phyloP scores from a whole-genome alignment of 37 sponge, comb jelly and placozoan genomes.

The Haliclona indistincta region DNA sequence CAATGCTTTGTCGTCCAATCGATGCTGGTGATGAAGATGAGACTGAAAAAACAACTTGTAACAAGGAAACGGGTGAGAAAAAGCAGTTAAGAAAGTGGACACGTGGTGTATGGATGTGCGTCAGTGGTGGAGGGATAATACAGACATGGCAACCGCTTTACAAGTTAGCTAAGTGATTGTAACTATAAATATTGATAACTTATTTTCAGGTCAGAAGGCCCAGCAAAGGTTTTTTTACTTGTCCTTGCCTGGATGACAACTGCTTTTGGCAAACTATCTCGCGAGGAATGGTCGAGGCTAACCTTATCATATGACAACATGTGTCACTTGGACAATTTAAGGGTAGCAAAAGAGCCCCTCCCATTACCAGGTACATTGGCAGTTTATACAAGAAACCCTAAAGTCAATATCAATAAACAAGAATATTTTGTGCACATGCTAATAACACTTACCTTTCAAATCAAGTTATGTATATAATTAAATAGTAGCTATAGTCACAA shows the following conservation, averaged over 20 bases:
- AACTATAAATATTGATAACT: background rate
- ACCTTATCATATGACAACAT: constrained; percentile 52
- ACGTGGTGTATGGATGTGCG: constrained; percentile 3
- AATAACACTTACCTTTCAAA: too few relatives aligned
- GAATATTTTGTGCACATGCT: too few relatives aligned
- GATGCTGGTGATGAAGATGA: too few relatives aligned
- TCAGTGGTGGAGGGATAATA: constrained; percentile 16
- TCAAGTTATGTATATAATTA: too few relatives aligned
- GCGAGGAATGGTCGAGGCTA: constrained; percentile 2
- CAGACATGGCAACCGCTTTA: constrained; percentile 45
- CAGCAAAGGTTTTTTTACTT: constrained; percentile 35
- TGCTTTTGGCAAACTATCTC: background rate
- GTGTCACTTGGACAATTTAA: constrained; percentile 31
- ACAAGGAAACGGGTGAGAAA: constrained; percentile 13
- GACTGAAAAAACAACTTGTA: constrained; percentile 14
- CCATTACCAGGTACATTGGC: constrained; percentile 40
- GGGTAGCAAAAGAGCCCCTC: constrained; percentile 18
- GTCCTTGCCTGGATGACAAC: constrained; percentile 16
- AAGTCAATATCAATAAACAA: too few relatives aligned
- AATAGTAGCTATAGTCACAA: too few relatives aligned
- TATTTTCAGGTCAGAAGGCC: constrained; percentile 27
- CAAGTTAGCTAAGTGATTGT: constrained; percentile 4
- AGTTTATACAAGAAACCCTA: too few relatives aligned
- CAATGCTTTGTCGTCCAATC: too few relatives aligned
- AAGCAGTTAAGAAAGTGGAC: constrained; percentile 1